Base-by-base conservation (phyloP, 2,797 vertebrate species). In the Anomalospiza imberbis region DNA sequence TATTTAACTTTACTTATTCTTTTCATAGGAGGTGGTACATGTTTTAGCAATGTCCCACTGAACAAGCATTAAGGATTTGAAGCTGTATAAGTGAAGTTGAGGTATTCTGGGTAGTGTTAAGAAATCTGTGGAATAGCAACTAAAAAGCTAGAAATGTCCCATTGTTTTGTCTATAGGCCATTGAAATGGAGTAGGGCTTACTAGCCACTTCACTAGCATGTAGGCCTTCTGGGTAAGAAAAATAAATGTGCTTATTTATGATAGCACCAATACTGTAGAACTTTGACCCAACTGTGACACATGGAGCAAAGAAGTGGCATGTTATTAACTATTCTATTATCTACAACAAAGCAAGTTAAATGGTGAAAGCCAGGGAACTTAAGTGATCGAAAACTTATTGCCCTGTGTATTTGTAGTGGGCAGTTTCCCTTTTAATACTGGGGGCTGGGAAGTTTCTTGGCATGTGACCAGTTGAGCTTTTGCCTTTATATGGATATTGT, bases 401-500 rank as follows among this genome's bases (percentile, higher is more conserved):
- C 38, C n/a, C n/a, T 62, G 5, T 79, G 11, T 81, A 71, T 82
- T 60, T 80, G n/a, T 83, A 70, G 57, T 8, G 17, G 61, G 31
- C 13, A 36, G 21, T 62, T 88, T 74, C 20, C 32, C 53, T 48
- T 31, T 89, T 73, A 82, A 42, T 51, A 50, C 3, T 44, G 50
- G n/a, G 28, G 90, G 5, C 45, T 68, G 42, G n/a, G 38, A 94
- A 94, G 34, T 91, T 88, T 94, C 75, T 77, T 81, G 91, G 68
- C 95, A 72, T 51, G 71, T 4, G 8, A 34, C 36, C 78, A 83
- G 84, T 55, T 81, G 89, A 90, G 73, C 38, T 90, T 87, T 96
- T 6, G 13, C 40, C 42, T 79, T 87, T 77, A 28, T 86, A 40
- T 67, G 71, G 74, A 53, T 90, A 72, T 73, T 66, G 70, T 72